Evolutionary conservation across 2,113 vertebrate species (phyloP), one percentile per base, ranked within the genome.

Genomic region (Todiramphus saurophagus): DNA sequence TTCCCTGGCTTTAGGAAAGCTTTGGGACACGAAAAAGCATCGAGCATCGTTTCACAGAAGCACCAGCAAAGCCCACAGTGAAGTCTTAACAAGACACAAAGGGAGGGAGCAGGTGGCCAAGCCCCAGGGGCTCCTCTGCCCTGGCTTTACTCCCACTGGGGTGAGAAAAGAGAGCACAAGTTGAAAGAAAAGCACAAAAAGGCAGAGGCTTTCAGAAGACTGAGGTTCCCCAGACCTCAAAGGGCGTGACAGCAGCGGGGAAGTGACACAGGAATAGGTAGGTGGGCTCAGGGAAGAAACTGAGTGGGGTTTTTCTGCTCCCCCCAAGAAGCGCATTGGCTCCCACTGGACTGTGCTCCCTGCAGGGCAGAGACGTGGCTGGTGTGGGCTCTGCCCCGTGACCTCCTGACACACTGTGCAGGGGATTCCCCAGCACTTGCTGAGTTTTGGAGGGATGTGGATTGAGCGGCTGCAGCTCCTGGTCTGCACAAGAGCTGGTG

Each of bases 391-490:
- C 24, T 90, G 67, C 33, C 16, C 33, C 6, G 1, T 1, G 4
- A 25, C 56, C 3, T 4, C 33, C 72, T 1, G 0, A 50, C 4
- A 30, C 2, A 2, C 28, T 44, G 31, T 7, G 44, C 23, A 35
- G 25, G 28, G 3, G 35, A 75, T 41, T 39, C 24, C 46, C 5
- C 41, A 9, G 35, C 31, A 62, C 27, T 16, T 17, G 75, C 63
- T 18, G 43, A 30, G 13, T 14, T 77, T 59, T 50, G 63, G 48
- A 55, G 86, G 7, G n/a, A 13, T 4, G 7, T 7, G 43, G 30
- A 23, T 17, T 30, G 53, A 63, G 33, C 17, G 37, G 19, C 39
- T 46, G 41, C 0, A 1, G 35, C 62, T 56, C 14, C 68, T 19
- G 39, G 6, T 33, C 62, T 62, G 48, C 41, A 50, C 12, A 5